phyloP scores from a whole-genome alignment of 1,140 invertebrate genomes.

The Drosophila ercepeae region DNA sequence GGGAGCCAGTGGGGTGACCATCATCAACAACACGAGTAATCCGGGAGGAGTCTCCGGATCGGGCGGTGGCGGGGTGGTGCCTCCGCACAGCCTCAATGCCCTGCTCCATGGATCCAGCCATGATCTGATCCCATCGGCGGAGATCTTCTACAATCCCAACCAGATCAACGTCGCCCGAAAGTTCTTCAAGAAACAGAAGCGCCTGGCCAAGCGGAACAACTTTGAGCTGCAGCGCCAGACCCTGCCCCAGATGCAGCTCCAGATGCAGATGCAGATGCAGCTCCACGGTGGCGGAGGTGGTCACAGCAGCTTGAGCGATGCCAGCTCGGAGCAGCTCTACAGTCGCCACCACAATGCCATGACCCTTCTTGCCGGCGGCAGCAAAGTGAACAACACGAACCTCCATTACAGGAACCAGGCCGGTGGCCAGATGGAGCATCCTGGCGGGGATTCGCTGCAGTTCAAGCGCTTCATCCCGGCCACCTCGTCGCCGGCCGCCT shows the following conservation, averaged over 20 bases:
- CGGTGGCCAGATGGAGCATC: conserved; percentile 38
- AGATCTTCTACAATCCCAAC: conserved; percentile 96
- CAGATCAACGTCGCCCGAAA: conserved; percentile 96
- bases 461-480: conserved; percentile 62
- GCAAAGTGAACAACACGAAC: conserved; percentile 92
- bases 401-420: conserved; percentile 83
- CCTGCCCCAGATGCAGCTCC: conserved; percentile 84
- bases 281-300: conserved; percentile 31
- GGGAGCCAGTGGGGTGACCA: conserved; percentile 38
- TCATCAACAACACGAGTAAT: conserved; percentile 66
- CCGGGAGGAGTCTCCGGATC: conserved; percentile 39
- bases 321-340: conserved; percentile 84
- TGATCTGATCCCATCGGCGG: conserved; percentile 85
- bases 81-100: conserved; percentile 87
- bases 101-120: conserved; percentile 77
- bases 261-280: conserved; percentile 83
- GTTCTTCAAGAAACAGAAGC: conserved; percentile 94
- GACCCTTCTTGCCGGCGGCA: conserved; percentile 87
- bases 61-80: conserved; percentile 60
- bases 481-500: conserved; percentile 46
- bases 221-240: conserved; percentile 86
- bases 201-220: conserved; percentile 90
- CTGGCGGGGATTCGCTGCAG: conserved; percentile 36
- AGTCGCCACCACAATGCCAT: conserved; percentile 85
- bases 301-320: conserved; percentile 84